These are phyloP conservation scores for Zaprionus kolodkinae DNA, from an alignment of 1,140 invertebrate species.

Conservation along the genomic window DNA sequence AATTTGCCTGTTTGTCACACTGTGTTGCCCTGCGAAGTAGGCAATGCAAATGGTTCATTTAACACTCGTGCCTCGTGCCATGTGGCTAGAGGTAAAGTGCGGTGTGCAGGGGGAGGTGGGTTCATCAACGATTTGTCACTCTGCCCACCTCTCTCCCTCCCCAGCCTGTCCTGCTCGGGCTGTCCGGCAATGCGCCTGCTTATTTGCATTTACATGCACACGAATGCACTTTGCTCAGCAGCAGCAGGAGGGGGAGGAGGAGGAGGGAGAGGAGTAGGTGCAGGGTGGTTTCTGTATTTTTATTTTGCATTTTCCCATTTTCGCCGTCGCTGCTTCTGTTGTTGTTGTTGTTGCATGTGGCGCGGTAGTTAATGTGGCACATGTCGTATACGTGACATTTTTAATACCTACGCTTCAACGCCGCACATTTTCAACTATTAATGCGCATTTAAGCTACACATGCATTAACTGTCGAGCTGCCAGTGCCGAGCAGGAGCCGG, in stretches of 20 bases:
- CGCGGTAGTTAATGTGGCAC: constrained; percentile 76
- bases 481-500: background rate
- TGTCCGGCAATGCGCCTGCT: constrained; percentile 29
- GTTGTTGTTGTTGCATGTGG: constrained; percentile 66
- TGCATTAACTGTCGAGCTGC: constrained; percentile 71
- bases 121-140: constrained; percentile 75
- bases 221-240: constrained; percentile 71
- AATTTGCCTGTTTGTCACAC: constrained; percentile 37
- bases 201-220: constrained; percentile 73
- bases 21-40: constrained; percentile 33
- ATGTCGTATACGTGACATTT: constrained; percentile 82
- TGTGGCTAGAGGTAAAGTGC: background rate
- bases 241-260: constrained; percentile 29
- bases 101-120: constrained; percentile 19
- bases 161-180: too few relatives aligned
- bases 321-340: constrained; percentile 3
- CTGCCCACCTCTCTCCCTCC: too few relatives aligned
- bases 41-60: constrained; percentile 50
- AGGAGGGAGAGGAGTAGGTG: constrained; percentile 22
- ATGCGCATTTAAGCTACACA: constrained; percentile 81
- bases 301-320: constrained; percentile 20
- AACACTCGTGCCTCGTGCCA: constrained; percentile 39
- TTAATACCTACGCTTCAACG: constrained; percentile 82
- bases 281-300: constrained; percentile 34
- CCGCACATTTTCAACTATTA: constrained; percentile 82